Percentiles rank a stretch among this genome's conserved stretches.
These are phyloP conservation scores for Eospalax fontanierii DNA, from an alignment of 2,797 vertebrate genomes.

Conservation along the genomic window DNA sequence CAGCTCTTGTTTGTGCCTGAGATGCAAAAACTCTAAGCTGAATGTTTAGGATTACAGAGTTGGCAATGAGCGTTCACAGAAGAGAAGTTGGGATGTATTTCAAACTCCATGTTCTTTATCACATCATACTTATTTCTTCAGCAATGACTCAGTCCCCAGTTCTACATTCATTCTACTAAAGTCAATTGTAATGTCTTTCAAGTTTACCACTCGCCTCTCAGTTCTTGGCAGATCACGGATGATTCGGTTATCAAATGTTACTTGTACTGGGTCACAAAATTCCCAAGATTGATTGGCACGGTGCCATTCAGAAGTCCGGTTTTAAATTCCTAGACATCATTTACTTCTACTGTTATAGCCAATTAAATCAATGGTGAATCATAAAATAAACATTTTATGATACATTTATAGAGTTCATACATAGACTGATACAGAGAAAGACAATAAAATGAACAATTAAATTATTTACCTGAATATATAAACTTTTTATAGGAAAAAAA, in stretches of 20 bases:
- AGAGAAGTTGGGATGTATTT: neutral
- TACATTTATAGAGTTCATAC: neutral
- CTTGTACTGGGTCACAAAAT: neutral
- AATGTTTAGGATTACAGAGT: too few species aligned
- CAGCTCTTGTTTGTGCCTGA: neutral
- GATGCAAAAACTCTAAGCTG: neutral
- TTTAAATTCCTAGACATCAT: conserved; percentile 30
- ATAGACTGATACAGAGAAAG: neutral
- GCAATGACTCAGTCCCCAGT: neutral
- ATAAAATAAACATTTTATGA: neutral
- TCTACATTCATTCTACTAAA: neutral
- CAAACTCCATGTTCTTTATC: neutral
- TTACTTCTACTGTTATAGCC: neutral
- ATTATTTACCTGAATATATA: neutral
- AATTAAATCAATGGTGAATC: neutral
- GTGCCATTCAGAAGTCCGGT: neutral
- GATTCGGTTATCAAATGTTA: neutral
- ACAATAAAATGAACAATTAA: neutral
- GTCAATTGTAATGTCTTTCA: neutral
- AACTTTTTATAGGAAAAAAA: neutral
- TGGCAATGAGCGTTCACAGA: neutral
- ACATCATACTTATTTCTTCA: neutral
- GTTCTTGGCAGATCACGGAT: neutral
- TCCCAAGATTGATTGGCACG: neutral
- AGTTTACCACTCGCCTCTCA: neutral